A percentile compares a stretch with the other conserved stretches of the same genome.
These are phyloP conservation scores for Melanchra persicariae DNA, from an alignment of 2,888 invertebrate genomes.

Conservation along the genomic window DNA sequence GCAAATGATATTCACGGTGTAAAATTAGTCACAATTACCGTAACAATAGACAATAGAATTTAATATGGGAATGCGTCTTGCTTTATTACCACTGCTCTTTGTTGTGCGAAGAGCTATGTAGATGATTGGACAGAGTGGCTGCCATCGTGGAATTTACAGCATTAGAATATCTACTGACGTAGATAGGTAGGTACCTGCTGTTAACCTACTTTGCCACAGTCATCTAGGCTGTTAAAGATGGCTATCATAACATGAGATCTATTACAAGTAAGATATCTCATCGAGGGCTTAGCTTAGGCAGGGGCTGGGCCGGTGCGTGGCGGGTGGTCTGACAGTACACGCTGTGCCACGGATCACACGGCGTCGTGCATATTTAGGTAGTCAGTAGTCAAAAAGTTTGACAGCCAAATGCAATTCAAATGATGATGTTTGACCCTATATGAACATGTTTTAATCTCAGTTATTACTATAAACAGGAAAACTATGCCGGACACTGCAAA, in stretches of 20 bases:
- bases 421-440: background rate
- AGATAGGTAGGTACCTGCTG: too few relatives aligned
- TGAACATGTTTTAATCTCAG: background rate
- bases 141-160: conserved; percentile 13
- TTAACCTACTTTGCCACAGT: too few relatives aligned
- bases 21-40: conserved; percentile 40
- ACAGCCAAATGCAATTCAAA: too few relatives aligned
- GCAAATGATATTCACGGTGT: conserved; percentile 32
- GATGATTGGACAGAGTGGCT: conserved; percentile 11
- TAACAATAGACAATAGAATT: conserved; percentile 57
- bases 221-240: too few relatives aligned
- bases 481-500: conserved; percentile 31
- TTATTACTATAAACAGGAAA: conserved; percentile 3
- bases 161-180: background rate
- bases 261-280: too few relatives aligned
- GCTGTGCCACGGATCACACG: too few relatives aligned
- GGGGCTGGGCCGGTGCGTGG: too few relatives aligned
- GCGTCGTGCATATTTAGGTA: too few relatives aligned
- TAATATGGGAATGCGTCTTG: conserved; percentile 47
- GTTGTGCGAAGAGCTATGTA: conserved; percentile 30
- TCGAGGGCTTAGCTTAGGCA: too few relatives aligned
- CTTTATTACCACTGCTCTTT: conserved; percentile 35
- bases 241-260: too few relatives aligned
- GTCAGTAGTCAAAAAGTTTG: background rate
- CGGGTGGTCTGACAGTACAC: too few relatives aligned